phyloP scores from a whole-genome alignment of 2,888 invertebrate genomes.

The Holacanthella duospinosa region DNA sequence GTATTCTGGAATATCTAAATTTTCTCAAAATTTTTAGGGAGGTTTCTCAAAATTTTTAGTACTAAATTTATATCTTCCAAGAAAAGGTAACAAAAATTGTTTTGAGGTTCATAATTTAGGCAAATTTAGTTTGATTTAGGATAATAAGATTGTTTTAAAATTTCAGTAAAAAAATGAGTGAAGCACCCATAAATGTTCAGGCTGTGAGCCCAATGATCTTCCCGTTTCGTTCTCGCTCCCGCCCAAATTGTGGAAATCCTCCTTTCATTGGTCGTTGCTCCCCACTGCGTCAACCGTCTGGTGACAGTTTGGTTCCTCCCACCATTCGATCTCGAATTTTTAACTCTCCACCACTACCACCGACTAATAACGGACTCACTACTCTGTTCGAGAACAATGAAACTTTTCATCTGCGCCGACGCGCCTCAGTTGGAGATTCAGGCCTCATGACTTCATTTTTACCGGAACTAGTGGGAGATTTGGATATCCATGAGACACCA shows the following conservation, averaged over 20 bases:
- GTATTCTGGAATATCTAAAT: too few species aligned
- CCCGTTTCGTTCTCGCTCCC: too few species aligned
- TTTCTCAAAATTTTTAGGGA: too few species aligned
- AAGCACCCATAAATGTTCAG: neutral
- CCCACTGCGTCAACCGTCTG: neutral
- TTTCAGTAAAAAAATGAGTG: too few species aligned
- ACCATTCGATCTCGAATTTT: neutral
- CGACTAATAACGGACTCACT: neutral
- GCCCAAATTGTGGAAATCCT: too few species aligned
- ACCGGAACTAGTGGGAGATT: neutral
- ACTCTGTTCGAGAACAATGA: neutral
- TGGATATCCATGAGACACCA: neutral
- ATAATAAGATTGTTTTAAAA: too few species aligned
- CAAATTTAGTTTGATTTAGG: too few species aligned
- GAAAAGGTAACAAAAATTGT: too few species aligned
- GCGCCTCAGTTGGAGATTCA: neutral
- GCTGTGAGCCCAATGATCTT: neutral
- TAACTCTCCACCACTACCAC: neutral
- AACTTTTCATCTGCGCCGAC: neutral
- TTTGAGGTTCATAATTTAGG: too few species aligned
- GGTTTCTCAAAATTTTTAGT: neutral
- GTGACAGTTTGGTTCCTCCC: too few species aligned
- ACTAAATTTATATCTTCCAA: too few species aligned
- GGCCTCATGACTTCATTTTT: neutral
- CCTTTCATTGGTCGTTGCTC: neutral